Evolutionary conservation across 2,888 invertebrate species (phyloP), one percentile per base, ranked within the genome.

Genomic region (Machimus atricapillus): DNA sequence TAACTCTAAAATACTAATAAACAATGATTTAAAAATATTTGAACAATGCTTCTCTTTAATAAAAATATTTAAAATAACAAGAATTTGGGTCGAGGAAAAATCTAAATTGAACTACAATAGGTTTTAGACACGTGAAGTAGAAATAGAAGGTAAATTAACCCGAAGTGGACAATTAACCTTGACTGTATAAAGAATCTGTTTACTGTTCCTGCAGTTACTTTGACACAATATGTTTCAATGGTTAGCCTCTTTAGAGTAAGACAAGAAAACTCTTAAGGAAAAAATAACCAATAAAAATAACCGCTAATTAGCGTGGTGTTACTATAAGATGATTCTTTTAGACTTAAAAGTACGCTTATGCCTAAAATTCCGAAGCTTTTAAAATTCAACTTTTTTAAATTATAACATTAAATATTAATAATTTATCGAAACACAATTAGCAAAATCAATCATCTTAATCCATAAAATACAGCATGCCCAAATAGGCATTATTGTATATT

Each of bases 211-310:
- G 16, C 9, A 78, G 34, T 27, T 76, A 37, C 12, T 9, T 43
- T 78, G 78, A 78, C 78, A 78, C 78, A 78, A 40, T n/a, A 23
- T 78, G 16, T 4, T 78, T 78, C 19, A 23, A 78, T 6, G 40
- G 78, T 19, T 27, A 78, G 78, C 78, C 78, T 78, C 27, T 78
- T 40, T 23, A 14, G 43, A 78, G 78, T 78, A 78, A 78, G 78
- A 78, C 78, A 43, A 78, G 23, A 43, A 40, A 43, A 40, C 46
- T 9, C 27, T 66, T 4, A 66, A 66, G 27, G 19, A 66, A 12
- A 66, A 66, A 19, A 66, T 66, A 66, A 66, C 27, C 66, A 66
- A n/a, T n/a, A n/a, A n/a, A 58, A 58, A 0, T 58, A 9, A 23
- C 19, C 9, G 23, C 58, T 66, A 23, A 27, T 66, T 66, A 66